phyloP scores from a whole-genome alignment of 2,113 vertebrate genomes.

The Apteryx owenii region DNA sequence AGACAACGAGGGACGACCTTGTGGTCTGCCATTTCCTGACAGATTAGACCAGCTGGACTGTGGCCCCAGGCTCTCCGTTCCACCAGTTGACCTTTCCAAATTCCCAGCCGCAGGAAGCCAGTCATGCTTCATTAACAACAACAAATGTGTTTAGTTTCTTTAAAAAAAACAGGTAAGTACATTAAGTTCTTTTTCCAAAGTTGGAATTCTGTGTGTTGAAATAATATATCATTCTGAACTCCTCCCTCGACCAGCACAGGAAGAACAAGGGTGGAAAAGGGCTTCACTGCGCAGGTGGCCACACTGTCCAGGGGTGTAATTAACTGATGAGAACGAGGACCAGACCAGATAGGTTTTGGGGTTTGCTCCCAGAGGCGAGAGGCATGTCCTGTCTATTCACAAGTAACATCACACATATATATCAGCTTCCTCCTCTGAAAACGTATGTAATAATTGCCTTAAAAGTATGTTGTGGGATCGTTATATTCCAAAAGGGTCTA shows the following conservation, averaged over 20 bases:
- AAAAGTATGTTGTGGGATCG: neutral
- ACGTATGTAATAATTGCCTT: neutral
- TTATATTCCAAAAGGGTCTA: neutral
- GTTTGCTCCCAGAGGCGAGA: neutral
- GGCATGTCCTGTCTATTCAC: neutral
- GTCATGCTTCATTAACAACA: neutral
- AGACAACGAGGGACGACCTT: neutral
- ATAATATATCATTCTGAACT: neutral
- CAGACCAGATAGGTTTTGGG: neutral
- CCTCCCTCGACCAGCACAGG: neutral
- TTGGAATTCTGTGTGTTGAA: too few species aligned
- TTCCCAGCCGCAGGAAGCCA: constrained; percentile 3
- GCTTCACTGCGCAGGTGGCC: neutral
- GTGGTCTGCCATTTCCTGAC: neutral
- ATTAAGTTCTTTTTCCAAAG: neutral
- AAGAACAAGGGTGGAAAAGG: neutral
- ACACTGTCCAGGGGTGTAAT: neutral
- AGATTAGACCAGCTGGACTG: neutral
- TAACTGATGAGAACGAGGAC: neutral
- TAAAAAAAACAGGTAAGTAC: neutral
- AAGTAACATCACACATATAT: neutral
- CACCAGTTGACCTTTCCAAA: neutral
- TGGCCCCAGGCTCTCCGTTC: neutral
- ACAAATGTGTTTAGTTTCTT: neutral
- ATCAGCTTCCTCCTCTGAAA: neutral